Conservation (phyloP, 53 echinoderm and acorn worm species). For the Mesocentrotus franciscanus region DNA sequence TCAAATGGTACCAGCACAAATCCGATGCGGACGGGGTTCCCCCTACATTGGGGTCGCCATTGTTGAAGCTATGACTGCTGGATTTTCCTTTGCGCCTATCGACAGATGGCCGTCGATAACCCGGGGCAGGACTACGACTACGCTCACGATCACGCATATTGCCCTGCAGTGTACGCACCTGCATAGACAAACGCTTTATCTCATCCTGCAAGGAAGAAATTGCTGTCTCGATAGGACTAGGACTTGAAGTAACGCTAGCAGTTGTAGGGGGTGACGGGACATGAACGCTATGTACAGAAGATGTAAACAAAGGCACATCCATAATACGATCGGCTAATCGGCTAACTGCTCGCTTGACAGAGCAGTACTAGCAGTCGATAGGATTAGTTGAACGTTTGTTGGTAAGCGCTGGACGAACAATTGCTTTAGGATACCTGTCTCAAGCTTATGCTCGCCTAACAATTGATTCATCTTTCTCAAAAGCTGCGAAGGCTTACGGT, state of each 20-base stretch:
- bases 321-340: constrained; percentile 48
- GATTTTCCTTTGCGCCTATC: neutral
- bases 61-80: neutral
- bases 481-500: constrained; percentile 56
- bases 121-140: neutral
- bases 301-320: constrained; percentile 9
- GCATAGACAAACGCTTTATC: neutral
- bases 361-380: constrained; percentile 19
- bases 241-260: neutral
- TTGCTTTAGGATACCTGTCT: constrained; percentile 49
- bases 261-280: neutral
- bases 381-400: constrained; percentile 16
- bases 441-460: constrained; percentile 29
- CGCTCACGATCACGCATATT: neutral
- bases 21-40: neutral
- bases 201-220: neutral
- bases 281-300: too few relatives aligned
- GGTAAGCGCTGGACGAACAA: constrained; percentile 51
- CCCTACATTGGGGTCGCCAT: neutral
- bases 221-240: neutral
- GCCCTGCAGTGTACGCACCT: too few relatives aligned
- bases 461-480: constrained; percentile 47
- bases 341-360: constrained; percentile 33
- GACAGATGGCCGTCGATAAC: neutral
- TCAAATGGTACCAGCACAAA: constrained; percentile 70